phyloP scores from a whole-genome alignment of 2,888 invertebrate species.

The Pyralis farinalis region DNA sequence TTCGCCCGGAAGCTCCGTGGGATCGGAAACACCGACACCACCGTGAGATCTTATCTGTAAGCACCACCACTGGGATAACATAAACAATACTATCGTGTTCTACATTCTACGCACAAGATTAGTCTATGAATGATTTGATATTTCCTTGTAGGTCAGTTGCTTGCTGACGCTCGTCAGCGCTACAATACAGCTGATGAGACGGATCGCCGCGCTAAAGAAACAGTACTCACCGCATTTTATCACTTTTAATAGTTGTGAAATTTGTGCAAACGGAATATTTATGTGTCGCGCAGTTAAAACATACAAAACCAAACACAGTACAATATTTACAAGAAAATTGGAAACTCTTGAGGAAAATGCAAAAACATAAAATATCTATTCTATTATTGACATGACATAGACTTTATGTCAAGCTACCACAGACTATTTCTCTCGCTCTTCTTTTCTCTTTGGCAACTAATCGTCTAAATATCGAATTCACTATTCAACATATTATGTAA shows the following conservation, averaged over 20 bases:
- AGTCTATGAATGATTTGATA: conserved; percentile 6
- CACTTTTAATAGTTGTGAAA: conserved; percentile 17
- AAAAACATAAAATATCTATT: no score
- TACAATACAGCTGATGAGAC: conserved; percentile 25
- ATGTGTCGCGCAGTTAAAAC: conserved; percentile 12
- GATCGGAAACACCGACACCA: conserved; percentile 9
- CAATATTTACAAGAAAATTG: no score
- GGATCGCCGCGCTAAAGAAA: conserved; percentile 12
- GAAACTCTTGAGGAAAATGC: no score
- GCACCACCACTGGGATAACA: conserved; percentile 30
- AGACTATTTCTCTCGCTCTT: no score
- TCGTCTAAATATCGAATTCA: no score
- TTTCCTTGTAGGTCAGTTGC: conserved; percentile 35
- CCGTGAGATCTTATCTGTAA: conserved; percentile 60
- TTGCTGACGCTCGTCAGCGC: conserved; percentile 33
- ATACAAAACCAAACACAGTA: no score
- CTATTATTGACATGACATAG: no score
- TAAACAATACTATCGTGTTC: conserved; percentile 14
- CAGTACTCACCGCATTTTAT: conserved; percentile 40
- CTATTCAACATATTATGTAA: no score
- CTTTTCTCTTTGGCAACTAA: no score
- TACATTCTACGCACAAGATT: conserved; percentile 12
- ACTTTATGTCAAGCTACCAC: no score
- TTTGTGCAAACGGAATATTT: conserved; percentile 24
- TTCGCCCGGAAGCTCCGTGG: conserved; percentile 24